Evolutionary conservation across 2,888 invertebrate species (phyloP).

Genomic region (Aleiodes leptofemur): DNA sequence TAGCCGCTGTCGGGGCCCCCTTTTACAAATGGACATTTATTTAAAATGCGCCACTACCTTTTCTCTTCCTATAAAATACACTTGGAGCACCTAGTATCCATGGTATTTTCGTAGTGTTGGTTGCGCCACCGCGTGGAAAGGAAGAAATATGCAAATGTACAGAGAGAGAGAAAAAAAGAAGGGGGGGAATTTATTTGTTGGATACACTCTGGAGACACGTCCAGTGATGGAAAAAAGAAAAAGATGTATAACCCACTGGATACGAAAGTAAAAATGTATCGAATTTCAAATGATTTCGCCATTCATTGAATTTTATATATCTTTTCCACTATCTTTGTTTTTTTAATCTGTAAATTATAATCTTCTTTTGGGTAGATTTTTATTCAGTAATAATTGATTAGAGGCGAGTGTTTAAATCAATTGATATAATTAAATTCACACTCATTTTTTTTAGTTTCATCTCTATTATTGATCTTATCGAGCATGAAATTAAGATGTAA

Average conservation of each 20-base stretch:
- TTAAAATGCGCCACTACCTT: conserved; percentile 45
- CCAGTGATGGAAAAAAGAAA: conserved; percentile 23
- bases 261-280: conserved; percentile 16
- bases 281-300: conserved; percentile 14
- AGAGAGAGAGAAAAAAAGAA: conserved; percentile 12
- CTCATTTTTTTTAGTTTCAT: no score
- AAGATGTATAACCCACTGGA: neutral
- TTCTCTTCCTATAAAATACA: conserved; percentile 29
- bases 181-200: conserved; percentile 43
- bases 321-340: neutral
- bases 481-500: conserved; percentile 71
- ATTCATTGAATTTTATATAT: neutral
- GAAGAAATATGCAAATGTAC: conserved; percentile 47
- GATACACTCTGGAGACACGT: conserved; percentile 21
- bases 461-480: conserved; percentile 65
- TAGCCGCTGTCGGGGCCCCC: conserved; percentile 38
- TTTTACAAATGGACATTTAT: conserved; percentile 49
- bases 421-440: conserved; percentile 29
- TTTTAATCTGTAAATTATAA: neutral
- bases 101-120: neutral
- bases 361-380: neutral
- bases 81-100: conserved; percentile 12
- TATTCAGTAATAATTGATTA: neutral
- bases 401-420: no score
- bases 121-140: conserved; percentile 28